A percentile compares a stretch with the other conserved stretches of the same genome.
Conservation (phyloP, 2,888 invertebrate genomes). For the Poecilus cupreus region DNA sequence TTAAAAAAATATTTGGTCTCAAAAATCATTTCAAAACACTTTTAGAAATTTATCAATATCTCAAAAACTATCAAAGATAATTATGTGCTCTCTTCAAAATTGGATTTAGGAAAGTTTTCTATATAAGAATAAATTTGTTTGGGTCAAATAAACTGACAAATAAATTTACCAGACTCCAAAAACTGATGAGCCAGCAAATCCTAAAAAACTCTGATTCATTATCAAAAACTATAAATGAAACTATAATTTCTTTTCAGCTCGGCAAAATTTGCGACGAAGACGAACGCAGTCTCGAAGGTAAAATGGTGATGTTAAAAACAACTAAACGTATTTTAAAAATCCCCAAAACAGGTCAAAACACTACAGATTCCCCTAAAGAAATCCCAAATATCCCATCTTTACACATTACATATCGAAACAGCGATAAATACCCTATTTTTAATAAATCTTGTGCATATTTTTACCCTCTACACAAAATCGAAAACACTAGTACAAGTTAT, state of each 20-base stretch:
- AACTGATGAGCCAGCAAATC: no score
- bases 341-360: conserved; percentile 72
- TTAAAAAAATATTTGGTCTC: no score
- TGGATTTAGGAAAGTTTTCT: no score
- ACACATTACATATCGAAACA: conserved; percentile 68
- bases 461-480: conserved; percentile 50
- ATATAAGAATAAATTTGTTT: no score
- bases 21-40: no score
- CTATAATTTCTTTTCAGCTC: conserved; percentile 73
- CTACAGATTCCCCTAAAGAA: conserved; percentile 70
- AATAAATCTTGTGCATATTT: conserved; percentile 46
- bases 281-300: conserved; percentile 76
- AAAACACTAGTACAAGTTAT: conserved; percentile 10
- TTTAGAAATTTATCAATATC: no score
- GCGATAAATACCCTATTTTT: conserved; percentile 37
- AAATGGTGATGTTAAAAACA: conserved; percentile 81
- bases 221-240: no score
- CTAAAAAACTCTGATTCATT: no score
- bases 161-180: no score
- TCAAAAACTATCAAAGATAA: no score
- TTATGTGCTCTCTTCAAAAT: no score
- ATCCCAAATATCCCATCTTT: conserved; percentile 71
- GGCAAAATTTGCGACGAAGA: conserved; percentile 76
- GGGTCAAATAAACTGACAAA: no score
- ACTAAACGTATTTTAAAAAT: conserved; percentile 84